A percentile compares a stretch with the other conserved stretches of the same genome.
phyloP scores from a whole-genome alignment of 2,888 invertebrate species.

The Synergus umbraculus region DNA sequence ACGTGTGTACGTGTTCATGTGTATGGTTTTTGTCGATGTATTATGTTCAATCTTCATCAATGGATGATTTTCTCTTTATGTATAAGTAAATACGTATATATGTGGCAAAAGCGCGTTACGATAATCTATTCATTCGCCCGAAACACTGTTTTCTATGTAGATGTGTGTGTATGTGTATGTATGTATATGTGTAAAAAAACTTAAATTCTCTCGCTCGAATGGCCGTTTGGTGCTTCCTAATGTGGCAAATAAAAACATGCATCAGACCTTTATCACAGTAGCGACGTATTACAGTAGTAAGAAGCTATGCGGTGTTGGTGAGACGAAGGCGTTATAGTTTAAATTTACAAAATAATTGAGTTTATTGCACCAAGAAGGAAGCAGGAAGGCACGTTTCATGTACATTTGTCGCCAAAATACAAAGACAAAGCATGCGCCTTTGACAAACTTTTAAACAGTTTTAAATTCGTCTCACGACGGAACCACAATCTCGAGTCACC shows the following conservation, averaged over 20 bases:
- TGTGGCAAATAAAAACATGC: constrained; percentile 43
- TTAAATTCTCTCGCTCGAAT: constrained; percentile 18
- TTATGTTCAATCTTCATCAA: not conserved
- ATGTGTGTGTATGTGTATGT: not conserved
- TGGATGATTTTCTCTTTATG: constrained; percentile 27
- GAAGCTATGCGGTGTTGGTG: constrained; percentile 58
- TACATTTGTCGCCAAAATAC: constrained; percentile 52
- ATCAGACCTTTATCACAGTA: constrained; percentile 63
- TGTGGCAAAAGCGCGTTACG: not conserved
- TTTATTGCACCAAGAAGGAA: constrained; percentile 63
- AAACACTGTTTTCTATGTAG: not conserved
- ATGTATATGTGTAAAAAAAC: not conserved
- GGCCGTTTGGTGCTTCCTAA: constrained; percentile 48
- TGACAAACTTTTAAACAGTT: constrained; percentile 7
- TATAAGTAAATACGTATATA: constrained; percentile 9
- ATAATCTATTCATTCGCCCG: not conserved
- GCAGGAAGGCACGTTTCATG: constrained; percentile 70
- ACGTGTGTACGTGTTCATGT: constrained; percentile 41
- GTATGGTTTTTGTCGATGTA: constrained; percentile 45
- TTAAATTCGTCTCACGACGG: not conserved
- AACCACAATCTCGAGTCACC: not conserved
- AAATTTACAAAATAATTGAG: constrained; percentile 2
- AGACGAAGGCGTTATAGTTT: constrained; percentile 51
- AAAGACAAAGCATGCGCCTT: no score
- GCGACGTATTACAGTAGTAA: constrained; percentile 61